Evolutionary conservation across 1,140 invertebrate genomes (phyloP).

Genomic region (Microplitis mediator): DNA sequence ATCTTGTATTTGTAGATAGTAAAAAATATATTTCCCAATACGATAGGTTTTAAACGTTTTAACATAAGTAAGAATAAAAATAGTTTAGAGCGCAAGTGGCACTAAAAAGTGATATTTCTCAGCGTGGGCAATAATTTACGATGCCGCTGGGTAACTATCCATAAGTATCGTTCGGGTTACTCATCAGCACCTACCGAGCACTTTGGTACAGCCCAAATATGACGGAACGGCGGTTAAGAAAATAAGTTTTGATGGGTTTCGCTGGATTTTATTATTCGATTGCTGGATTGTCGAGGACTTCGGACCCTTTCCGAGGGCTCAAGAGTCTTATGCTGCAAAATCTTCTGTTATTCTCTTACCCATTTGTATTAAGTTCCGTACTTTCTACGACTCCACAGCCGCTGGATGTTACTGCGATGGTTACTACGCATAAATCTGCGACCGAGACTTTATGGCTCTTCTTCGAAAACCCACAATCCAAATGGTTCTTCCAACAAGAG

Average conservation of each 20-base stretch:
- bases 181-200: slow-evolving; percentile 34
- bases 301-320: background rate
- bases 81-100: slow-evolving; percentile 25
- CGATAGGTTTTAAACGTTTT: too few relatives aligned
- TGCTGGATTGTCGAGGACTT: too few relatives aligned
- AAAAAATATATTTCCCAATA: too few relatives aligned
- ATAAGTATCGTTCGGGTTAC: slow-evolving; percentile 53
- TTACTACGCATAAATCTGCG: slow-evolving; percentile 60
- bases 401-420: slow-evolving; percentile 35
- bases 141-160: slow-evolving; percentile 54
- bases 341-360: too few relatives aligned
- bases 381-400: background rate
- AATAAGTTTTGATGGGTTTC: background rate
- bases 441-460: slow-evolving; percentile 50
- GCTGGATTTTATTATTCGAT: background rate
- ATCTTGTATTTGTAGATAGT: too few relatives aligned
- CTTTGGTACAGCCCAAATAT: background rate
- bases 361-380: background rate
- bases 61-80: background rate
- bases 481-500: background rate
- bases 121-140: slow-evolving; percentile 59
- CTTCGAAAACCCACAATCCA: slow-evolving; percentile 46
- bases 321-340: too few relatives aligned
- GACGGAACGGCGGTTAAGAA: background rate
- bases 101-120: slow-evolving; percentile 46